phyloP scores from a whole-genome alignment of 2,113 vertebrate species.

The Aix galericulata region DNA sequence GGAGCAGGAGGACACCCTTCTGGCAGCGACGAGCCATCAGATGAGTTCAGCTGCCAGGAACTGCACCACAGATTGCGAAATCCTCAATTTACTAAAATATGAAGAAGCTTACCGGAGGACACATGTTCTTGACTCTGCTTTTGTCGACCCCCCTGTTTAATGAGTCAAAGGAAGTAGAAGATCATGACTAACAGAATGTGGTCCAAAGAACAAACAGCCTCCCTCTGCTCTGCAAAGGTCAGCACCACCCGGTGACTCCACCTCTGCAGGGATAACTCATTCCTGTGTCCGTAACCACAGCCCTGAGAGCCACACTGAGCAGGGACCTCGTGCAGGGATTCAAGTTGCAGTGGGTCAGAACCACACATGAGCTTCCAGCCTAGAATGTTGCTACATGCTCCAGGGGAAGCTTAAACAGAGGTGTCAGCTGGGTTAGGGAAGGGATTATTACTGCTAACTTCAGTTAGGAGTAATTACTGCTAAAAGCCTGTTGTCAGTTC shows the following conservation, averaged over 20 bases:
- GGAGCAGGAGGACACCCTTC: not conserved
- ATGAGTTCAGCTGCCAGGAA: not conserved
- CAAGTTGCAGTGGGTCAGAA: not conserved
- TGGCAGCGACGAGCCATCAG: not conserved
- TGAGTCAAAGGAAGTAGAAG: not conserved
- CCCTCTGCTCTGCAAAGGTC: not conserved
- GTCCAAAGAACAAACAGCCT: not conserved
- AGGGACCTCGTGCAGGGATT: fast-evolving
- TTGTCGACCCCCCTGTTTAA: not conserved
- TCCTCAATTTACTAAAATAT: not conserved
- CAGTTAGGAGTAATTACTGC: not conserved
- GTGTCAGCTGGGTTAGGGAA: fast-evolving
- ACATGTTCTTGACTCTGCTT: fast-evolving
- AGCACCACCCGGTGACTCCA: not conserved
- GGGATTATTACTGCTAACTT: not conserved
- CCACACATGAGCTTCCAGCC: not conserved
- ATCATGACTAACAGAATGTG: fast-evolving
- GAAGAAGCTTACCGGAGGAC: not conserved
- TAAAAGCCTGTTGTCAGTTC: not conserved
- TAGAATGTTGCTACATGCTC: not conserved
- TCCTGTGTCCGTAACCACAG: fast-evolving
- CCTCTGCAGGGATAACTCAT: not conserved
- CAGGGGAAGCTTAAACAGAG: fast-evolving
- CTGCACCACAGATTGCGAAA: not conserved
- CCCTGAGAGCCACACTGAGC: fast-evolving